Percentiles rank a stretch among this genome's conserved stretches.
Conservation (phyloP, 1,140 invertebrate species). For the Leptinotarsa undecemlineata region DNA sequence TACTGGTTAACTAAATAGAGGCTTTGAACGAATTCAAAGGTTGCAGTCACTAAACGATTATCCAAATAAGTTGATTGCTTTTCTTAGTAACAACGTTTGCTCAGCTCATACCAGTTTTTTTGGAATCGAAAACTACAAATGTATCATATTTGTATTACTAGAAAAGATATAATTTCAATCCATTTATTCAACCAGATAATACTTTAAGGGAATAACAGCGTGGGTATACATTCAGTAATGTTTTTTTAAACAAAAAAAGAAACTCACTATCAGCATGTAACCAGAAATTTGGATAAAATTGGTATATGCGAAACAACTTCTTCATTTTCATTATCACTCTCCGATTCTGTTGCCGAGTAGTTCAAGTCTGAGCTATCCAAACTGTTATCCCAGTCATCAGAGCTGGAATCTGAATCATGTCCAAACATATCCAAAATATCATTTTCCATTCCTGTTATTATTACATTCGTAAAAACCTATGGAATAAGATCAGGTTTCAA, state of each 20-base stretch:
- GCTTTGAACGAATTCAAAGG: too few species aligned
- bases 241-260: not conserved
- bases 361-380: slow-evolving; percentile 63
- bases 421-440: slow-evolving; percentile 52
- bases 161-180: too few species aligned
- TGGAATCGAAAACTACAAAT: too few species aligned
- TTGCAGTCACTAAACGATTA: too few species aligned
- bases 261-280: not conserved
- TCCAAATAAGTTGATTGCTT: too few species aligned
- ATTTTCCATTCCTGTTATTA: slow-evolving; percentile 38
- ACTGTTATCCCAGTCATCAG: slow-evolving; percentile 64
- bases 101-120: too few species aligned
- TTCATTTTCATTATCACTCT: slow-evolving; percentile 44
- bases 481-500: not conserved
- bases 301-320: slow-evolving; percentile 44
- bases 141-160: too few species aligned
- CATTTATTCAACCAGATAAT: not conserved
- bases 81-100: too few species aligned
- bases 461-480: slow-evolving; percentile 48
- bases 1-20: too few species aligned
- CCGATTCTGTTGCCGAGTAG: slow-evolving; percentile 54
- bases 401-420: slow-evolving; percentile 54
- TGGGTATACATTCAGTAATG: not conserved
- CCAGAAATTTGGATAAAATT: slow-evolving; percentile 44
- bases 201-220: not conserved